These are phyloP conservation scores for Nettapus auritus DNA, from an alignment of 2,113 vertebrate species.

Conservation along the genomic window DNA sequence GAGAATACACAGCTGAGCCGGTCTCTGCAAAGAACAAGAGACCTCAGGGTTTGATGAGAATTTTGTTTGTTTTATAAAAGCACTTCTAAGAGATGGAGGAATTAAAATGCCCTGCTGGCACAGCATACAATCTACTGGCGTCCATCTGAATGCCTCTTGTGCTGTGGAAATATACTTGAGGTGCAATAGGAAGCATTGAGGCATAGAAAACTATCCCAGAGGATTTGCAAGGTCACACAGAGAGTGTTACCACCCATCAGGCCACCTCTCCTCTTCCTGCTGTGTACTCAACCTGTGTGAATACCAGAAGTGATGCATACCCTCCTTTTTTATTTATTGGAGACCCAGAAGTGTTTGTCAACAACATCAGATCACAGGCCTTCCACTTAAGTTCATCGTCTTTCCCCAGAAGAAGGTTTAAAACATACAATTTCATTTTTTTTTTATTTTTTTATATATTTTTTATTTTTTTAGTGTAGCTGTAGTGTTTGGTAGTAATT, in stretches of 20 bases:
- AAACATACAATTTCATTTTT: neutral
- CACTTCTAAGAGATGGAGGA: neutral
- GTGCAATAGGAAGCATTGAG: neutral
- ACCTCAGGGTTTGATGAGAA: neutral
- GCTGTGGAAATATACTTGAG: neutral
- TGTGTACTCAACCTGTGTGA: neutral
- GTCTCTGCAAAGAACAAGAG: neutral
- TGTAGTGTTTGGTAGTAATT: neutral
- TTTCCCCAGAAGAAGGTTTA: neutral
- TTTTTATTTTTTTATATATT: too few relatives aligned
- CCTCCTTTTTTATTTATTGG: neutral
- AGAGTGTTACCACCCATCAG: neutral
- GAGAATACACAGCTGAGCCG: neutral
- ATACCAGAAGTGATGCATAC: rapidly evolving
- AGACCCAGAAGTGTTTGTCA: neutral
- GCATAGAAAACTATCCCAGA: neutral
- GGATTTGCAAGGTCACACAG: neutral
- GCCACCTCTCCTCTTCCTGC: neutral
- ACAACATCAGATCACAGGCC: neutral
- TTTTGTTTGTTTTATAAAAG: neutral
- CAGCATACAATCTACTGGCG: rapidly evolving
- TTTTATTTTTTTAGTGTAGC: neutral
- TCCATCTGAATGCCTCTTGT: neutral
- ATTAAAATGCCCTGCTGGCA: neutral
- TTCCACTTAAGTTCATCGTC: neutral